Evolutionary conservation across 2,113 vertebrate genomes (phyloP).

Genomic region (Paratilapia polleni): DNA sequence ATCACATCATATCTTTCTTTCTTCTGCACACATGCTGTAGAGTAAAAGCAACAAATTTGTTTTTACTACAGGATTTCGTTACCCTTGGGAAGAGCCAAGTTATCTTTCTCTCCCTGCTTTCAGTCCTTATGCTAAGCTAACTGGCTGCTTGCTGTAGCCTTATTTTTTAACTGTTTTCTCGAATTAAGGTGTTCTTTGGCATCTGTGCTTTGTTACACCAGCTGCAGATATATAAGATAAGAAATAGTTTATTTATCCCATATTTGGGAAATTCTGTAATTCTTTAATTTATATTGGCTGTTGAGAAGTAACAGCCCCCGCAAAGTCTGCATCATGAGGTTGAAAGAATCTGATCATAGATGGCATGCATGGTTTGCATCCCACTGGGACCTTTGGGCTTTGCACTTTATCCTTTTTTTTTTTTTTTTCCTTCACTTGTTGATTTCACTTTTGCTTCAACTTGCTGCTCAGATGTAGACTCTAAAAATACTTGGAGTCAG

Average conservation of each 20-base stretch:
- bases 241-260: not conserved
- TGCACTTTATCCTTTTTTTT: not conserved
- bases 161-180: not conserved
- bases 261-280: not conserved
- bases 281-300: not conserved
- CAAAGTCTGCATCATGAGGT: not conserved
- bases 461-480: not conserved
- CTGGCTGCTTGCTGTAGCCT: too few relatives aligned
- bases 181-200: not conserved
- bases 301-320: not conserved
- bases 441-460: not conserved
- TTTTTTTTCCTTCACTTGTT: fast-evolving
- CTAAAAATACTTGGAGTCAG: not conserved
- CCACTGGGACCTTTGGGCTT: not conserved
- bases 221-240: not conserved
- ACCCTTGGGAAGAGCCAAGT: too few relatives aligned
- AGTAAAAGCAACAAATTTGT: not conserved
- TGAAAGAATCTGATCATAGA: too few relatives aligned
- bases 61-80: not conserved
- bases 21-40: not conserved
- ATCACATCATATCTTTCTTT: too few relatives aligned
- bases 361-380: not conserved
- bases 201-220: not conserved
- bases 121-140: not conserved
- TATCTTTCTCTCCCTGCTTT: not conserved